Percentiles rank a stretch among this genome's conserved stretches.
These are phyloP conservation scores for Microtus oregoni DNA, from an alignment of 2,113 vertebrate genomes.

Conservation along the genomic window DNA sequence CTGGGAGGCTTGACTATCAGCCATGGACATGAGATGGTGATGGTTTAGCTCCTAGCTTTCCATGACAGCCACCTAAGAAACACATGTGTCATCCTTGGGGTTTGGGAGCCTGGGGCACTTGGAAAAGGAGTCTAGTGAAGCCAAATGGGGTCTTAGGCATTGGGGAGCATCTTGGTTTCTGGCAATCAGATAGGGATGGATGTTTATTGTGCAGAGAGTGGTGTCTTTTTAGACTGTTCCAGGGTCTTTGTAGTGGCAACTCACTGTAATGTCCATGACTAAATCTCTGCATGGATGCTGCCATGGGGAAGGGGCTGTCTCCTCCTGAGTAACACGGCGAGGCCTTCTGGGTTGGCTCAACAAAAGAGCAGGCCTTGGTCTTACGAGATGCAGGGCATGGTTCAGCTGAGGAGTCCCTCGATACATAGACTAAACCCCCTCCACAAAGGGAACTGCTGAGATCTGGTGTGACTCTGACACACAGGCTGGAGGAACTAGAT, in stretches of 20 bases:
- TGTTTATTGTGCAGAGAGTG: not conserved
- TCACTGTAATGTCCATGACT: not conserved
- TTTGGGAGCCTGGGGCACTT: not conserved
- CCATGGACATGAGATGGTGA: not conserved
- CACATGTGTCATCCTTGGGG: not conserved
- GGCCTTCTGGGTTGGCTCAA: not conserved
- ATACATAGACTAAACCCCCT: not conserved
- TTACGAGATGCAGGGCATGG: not conserved
- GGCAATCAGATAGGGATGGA: not conserved
- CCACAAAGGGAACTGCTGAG: not conserved
- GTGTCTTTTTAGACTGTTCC: not conserved
- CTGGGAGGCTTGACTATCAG: slow-evolving; percentile 15
- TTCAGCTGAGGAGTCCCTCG: not conserved
- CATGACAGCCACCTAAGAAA: not conserved
- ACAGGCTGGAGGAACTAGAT: not conserved
- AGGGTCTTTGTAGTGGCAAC: not conserved
- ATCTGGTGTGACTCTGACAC: rapidly evolving
- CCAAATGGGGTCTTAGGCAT: too few relatives aligned
- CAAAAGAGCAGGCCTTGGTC: not conserved
- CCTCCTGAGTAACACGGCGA: not conserved
- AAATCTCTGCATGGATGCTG: not conserved
- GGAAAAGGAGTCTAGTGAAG: not conserved
- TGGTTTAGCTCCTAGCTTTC: not conserved
- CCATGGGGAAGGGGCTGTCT: not conserved
- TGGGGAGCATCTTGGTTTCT: not conserved